A percentile compares a stretch with the other conserved stretches of the same genome.
phyloP scores from a whole-genome alignment of 1,140 invertebrate genomes.

The Drosophila albomicans region DNA sequence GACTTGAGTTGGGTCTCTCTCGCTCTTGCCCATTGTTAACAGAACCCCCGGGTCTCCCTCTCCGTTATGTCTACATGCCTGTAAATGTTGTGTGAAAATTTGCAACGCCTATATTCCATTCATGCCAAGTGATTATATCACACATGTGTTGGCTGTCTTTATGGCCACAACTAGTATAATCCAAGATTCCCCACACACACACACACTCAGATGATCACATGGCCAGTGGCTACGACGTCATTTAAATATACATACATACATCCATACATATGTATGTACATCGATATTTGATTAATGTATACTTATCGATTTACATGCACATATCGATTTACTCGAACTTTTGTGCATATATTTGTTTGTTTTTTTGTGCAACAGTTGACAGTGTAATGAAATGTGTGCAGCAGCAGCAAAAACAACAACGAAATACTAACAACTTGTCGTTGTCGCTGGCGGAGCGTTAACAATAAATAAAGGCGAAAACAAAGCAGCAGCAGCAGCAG shows the following conservation, averaged over 20 bases:
- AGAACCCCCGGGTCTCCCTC: not conserved
- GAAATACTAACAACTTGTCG: slow-evolving; percentile 75
- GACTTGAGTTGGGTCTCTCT: slow-evolving; percentile 35
- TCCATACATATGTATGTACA: not conserved
- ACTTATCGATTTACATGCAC: slow-evolving; percentile 14
- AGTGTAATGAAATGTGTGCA: slow-evolving; percentile 78
- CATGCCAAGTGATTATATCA: slow-evolving; percentile 74
- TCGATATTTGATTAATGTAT: slow-evolving; percentile 18
- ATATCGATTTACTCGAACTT: slow-evolving; percentile 27
- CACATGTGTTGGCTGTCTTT: slow-evolving; percentile 74
- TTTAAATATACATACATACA: slow-evolving; percentile 41
- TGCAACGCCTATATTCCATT: slow-evolving; percentile 69
- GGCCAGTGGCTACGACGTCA: slow-evolving; percentile 46
- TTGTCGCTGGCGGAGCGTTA: slow-evolving; percentile 76
- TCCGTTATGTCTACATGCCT: not conserved
- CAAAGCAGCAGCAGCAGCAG: slow-evolving; percentile 50
- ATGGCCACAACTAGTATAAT: slow-evolving; percentile 73
- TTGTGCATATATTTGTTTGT: slow-evolving; percentile 22
- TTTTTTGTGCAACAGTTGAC: slow-evolving; percentile 56
- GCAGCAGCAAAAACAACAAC: slow-evolving; percentile 45
- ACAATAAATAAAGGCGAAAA: slow-evolving; percentile 78
- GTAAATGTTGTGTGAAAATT: slow-evolving; percentile 62
- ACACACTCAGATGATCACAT: slow-evolving; percentile 28
- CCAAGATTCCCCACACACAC: slow-evolving; percentile 35
- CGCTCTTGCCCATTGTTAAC: slow-evolving; percentile 41